phyloP scores from a whole-genome alignment of 23 tunicate species.

The Oikopleura albicans region DNA sequence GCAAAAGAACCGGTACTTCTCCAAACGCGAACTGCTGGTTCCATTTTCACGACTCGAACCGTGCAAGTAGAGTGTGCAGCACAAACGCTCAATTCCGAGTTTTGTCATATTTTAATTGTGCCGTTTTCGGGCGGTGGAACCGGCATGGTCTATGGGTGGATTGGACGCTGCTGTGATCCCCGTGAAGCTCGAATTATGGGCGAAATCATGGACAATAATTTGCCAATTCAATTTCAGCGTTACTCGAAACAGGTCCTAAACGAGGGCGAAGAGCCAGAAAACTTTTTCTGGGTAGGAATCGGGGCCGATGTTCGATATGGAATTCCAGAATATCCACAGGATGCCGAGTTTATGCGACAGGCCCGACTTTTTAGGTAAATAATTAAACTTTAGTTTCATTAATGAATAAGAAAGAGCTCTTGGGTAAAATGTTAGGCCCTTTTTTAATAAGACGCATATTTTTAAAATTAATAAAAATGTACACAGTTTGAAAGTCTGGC shows the following conservation, averaged over 20 bases:
- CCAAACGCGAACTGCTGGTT: background rate
- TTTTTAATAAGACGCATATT: no score
- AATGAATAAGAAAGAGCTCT: no score
- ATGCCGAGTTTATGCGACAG: conserved; percentile 45
- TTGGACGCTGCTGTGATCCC: conserved; percentile 43
- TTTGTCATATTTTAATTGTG: conserved; percentile 74
- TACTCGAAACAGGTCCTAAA: conserved; percentile 36
- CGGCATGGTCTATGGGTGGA: conserved; percentile 96
- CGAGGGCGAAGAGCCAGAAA: conserved; percentile 98
- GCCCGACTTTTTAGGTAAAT: conserved; percentile 37
- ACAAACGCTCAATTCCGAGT: conserved; percentile 57
- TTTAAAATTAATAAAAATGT: no score
- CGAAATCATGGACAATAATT: conserved; percentile 29
- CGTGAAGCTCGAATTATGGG: conserved; percentile 53
- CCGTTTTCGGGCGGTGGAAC: conserved; percentile 90
- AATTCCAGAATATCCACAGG: conserved; percentile 32
- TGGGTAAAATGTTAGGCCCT: no score
- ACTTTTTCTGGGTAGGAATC: conserved; percentile 91
- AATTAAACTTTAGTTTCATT: no score
- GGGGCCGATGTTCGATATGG: conserved; percentile 22
- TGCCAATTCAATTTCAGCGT: background rate
- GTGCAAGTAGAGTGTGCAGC: conserved; percentile 40
- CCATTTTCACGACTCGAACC: background rate
- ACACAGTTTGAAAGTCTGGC: no score
- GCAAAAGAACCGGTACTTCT: background rate